Evolutionary conservation across 2,888 invertebrate genomes (phyloP).

Genomic region (Diaprepes abbreviatus): DNA sequence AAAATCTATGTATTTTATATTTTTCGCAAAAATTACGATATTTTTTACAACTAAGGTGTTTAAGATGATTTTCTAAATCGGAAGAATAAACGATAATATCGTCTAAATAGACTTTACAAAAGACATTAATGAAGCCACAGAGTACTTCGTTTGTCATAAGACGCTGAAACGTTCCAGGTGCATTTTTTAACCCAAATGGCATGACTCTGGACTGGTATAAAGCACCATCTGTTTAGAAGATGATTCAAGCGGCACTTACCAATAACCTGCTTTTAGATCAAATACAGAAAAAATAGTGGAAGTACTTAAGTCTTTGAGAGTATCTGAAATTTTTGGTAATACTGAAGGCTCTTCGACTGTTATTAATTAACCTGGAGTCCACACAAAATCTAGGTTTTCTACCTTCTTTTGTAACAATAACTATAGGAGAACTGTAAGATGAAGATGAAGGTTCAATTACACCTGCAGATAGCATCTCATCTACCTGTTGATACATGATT

Average conservation of each 20-base stretch:
- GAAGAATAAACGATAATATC: not conserved
- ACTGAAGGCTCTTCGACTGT: not conserved
- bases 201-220: too few species aligned
- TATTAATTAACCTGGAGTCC: not conserved
- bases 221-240: not conserved
- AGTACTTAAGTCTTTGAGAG: not conserved
- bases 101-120: not conserved
- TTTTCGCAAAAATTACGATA: not conserved
- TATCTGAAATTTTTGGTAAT: not conserved
- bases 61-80: constrained; percentile 60
- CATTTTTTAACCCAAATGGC: constrained; percentile 4
- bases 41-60: not conserved
- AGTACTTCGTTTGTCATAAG: not conserved
- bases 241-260: not conserved
- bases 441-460: constrained; percentile 34
- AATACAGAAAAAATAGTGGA: not conserved
- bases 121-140: not conserved
- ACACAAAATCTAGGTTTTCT: not conserved
- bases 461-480: too few species aligned
- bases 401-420: not conserved
- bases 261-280: constrained; percentile 1
- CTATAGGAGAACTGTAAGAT: constrained; percentile 12
- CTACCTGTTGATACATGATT: constrained; percentile 15
- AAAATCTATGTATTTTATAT: not conserved
- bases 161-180: not conserved